Percentiles rank a stretch among this genome's conserved stretches.
Evolutionary conservation across 2,888 invertebrate species (phyloP).

Genomic region (Drosophila picticornis): DNA sequence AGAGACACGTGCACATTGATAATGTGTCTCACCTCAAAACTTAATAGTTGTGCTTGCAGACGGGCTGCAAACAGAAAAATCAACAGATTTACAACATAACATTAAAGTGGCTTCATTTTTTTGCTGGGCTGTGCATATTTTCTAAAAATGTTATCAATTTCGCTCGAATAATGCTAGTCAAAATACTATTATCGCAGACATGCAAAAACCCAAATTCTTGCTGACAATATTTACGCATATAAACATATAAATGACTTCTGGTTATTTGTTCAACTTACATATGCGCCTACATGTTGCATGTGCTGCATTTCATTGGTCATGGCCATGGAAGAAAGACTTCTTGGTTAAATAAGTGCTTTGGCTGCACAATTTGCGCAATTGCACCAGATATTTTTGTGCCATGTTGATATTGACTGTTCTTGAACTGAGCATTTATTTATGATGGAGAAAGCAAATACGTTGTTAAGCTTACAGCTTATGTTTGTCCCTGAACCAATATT

Average conservation of each 20-base stretch:
- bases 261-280: background rate
- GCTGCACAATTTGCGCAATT: background rate
- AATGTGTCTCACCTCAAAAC: constrained; percentile 3
- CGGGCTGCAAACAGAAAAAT: constrained; percentile 22
- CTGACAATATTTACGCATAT: constrained; percentile 14
- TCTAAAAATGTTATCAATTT: background rate
- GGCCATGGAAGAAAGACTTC: background rate
- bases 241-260: constrained; percentile 1
- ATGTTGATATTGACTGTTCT: background rate
- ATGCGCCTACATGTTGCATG: background rate
- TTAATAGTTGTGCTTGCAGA: background rate
- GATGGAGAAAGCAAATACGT: background rate
- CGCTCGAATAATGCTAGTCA: background rate
- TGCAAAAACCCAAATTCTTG: constrained; percentile 25
- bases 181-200: constrained; percentile 16
- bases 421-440: constrained; percentile 5
- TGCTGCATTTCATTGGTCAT: constrained; percentile 18
- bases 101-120: background rate
- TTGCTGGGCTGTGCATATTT: constrained; percentile 9
- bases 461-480: background rate
- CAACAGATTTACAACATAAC: constrained; percentile 25
- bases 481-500: background rate
- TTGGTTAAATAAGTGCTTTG: background rate
- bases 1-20: constrained; percentile 49
- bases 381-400: background rate